Base-by-base conservation (phyloP, 2,113 vertebrate genomes). In the Porphyrio hochstetteri region DNA sequence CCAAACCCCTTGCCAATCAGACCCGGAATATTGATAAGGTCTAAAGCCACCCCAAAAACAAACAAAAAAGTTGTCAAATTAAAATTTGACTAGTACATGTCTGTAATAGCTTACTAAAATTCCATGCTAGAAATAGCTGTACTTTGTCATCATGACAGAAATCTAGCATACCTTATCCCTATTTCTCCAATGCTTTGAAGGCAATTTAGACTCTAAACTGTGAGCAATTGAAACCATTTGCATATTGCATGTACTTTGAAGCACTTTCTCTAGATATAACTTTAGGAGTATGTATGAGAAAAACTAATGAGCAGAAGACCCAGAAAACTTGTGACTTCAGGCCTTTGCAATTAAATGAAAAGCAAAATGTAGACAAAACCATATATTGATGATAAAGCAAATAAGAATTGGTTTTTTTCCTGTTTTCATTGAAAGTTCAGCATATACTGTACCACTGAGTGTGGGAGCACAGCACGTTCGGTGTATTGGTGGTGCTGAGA, bases 341-440 rank as follows among this genome's bases (percentile, higher is more conserved):
- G 53, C 21, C 40, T 91, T 57, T 85, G 67, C 61, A 80, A 65
- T 78, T 81, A 16, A 52, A 7, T 64, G 25, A 67, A 87, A 84
- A 78, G 59, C 38, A 81, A 87, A 81, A 77, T 40, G 71, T 1
- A 83, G 52, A 36, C 35, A 56, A 79, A 86, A 91, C 15, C 7
- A 36, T 86, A 61, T 16, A 36, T 33, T n/a, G 53, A 61, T 50
- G 27, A n/a, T 75, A 82, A 86, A 96, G 50, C 27, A 91, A 94
- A 79, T 65, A 94, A 56, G 13, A 5, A 27, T n/a, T 77, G 56
- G 0, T 3, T 35, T 82, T 78, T 79, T 87, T 67, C 67, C 82
- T 95, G 78, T 94, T 96, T 95, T 95, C 67, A 38, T 35, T 94
- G 90, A 94, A 90, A 91, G 71, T 78, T 97, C 96, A 96, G 96